Conservation (phyloP, 2,113 vertebrate species). For the Apistogramma diplotaenia region DNA sequence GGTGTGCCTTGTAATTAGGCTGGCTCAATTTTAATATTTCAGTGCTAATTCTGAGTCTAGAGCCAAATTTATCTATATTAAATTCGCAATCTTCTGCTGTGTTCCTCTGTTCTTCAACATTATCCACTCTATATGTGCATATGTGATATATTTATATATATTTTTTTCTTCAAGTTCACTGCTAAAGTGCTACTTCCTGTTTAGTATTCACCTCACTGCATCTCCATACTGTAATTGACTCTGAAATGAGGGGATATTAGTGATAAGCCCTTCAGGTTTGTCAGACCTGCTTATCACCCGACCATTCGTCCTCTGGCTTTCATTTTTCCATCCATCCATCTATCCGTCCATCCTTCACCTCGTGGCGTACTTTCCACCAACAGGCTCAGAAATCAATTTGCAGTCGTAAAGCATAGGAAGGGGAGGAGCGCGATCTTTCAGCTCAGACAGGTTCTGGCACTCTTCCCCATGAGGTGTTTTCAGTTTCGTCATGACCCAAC, state of each 20-base stretch:
- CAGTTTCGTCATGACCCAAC: background rate
- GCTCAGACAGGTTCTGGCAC: conserved; percentile 3
- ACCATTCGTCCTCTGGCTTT: conserved; percentile 47
- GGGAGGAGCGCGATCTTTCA: conserved; percentile 7
- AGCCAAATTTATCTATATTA: background rate
- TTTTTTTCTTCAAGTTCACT: background rate
- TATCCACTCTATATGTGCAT: background rate
- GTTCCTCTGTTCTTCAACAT: background rate
- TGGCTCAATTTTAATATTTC: conserved; percentile 5
- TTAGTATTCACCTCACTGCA: conserved; percentile 38
- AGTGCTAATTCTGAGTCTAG: background rate
- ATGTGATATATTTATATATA: background rate
- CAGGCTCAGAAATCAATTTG: conserved; percentile 62
- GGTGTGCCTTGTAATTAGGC: conserved; percentile 29
- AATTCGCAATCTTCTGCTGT: background rate
- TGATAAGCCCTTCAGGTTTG: conserved; percentile 63
- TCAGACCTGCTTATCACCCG: conserved; percentile 55
- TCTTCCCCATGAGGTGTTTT: conserved; percentile 1
- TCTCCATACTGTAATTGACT: conserved; percentile 54
- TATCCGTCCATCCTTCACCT: conserved; percentile 36
- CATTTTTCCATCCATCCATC: conserved; percentile 24
- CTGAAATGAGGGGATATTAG: conserved; percentile 65
- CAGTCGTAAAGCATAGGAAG: conserved; percentile 27
- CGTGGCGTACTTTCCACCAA: conserved; percentile 20
- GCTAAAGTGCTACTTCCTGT: background rate